Conservation (phyloP, 2,113 vertebrate species). For the Ifrita kowaldi region DNA sequence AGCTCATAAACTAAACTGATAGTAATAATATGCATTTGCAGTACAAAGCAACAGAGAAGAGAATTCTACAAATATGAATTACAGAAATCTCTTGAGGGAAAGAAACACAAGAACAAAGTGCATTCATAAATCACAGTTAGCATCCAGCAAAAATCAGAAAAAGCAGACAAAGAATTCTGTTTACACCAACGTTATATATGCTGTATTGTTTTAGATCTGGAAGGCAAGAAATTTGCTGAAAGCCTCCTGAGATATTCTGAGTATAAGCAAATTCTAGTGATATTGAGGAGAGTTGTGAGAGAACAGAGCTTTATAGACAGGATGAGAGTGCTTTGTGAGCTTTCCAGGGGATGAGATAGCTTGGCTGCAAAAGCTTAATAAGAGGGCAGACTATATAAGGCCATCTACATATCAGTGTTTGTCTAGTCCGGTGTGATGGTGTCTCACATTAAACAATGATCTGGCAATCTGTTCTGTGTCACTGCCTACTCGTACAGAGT, state of each 20-base stretch:
- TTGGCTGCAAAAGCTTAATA: background rate
- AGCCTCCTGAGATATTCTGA: background rate
- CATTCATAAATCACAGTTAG: background rate
- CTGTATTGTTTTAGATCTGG: background rate
- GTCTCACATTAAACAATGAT: background rate
- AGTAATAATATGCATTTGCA: background rate
- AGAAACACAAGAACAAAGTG: background rate
- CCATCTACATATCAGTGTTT: too few species aligned
- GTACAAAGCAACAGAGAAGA: background rate
- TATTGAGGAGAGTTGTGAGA: background rate
- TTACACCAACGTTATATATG: background rate
- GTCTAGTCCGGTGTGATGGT: background rate
- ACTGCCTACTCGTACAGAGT: background rate
- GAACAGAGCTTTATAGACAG: background rate
- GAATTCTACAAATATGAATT: background rate
- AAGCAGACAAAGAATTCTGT: background rate
- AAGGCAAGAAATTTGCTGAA: background rate
- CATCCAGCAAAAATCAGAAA: background rate
- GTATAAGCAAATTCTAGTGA: background rate
- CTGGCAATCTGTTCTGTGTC: background rate
- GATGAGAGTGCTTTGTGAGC: background rate
- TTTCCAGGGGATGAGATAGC: background rate
- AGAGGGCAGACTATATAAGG: background rate
- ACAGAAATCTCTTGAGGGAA: background rate
- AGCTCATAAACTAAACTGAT: background rate